Percentiles rank a stretch among this genome's conserved stretches.
These are phyloP conservation scores for Alauda arvensis DNA, from an alignment of 2,797 vertebrate genomes.

Conservation along the genomic window DNA sequence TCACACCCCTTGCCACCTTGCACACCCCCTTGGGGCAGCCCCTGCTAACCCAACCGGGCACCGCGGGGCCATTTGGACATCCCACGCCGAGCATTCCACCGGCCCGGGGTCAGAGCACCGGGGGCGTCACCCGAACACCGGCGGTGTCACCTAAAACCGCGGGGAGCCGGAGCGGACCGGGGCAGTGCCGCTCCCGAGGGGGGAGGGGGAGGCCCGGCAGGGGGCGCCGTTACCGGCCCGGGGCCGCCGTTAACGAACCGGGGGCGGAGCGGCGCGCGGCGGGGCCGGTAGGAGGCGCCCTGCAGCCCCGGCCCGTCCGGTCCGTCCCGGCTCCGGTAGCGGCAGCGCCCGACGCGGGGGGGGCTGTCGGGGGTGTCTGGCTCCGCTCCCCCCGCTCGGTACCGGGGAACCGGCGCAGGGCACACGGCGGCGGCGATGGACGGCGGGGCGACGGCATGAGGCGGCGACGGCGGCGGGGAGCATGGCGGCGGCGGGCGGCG, in stretches of 20 bases:
- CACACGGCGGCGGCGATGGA: not conserved
- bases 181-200: not conserved
- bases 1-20: too few species aligned
- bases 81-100: not conserved
- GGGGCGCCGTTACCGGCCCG: not conserved
- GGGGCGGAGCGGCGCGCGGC: not conserved
- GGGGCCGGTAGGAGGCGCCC: not conserved
- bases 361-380: not conserved
- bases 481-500: slow-evolving; percentile 6
- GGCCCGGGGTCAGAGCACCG: not conserved
- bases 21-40: not conserved
- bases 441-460: not conserved
- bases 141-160: not conserved
- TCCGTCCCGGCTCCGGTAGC: not conserved
- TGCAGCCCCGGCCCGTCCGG: not conserved
- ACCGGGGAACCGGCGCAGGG: not conserved
- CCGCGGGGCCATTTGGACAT: not conserved
- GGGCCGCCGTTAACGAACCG: not conserved
- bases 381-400: not conserved
- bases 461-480: not conserved
- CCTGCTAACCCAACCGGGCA: not conserved
- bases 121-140: not conserved
- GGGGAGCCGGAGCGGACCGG: too few species aligned
- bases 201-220: fast-evolving
- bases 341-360: not conserved